phyloP scores from a whole-genome alignment of 2,888 invertebrate genomes.

The Dyspetes luteomarginatus region DNA sequence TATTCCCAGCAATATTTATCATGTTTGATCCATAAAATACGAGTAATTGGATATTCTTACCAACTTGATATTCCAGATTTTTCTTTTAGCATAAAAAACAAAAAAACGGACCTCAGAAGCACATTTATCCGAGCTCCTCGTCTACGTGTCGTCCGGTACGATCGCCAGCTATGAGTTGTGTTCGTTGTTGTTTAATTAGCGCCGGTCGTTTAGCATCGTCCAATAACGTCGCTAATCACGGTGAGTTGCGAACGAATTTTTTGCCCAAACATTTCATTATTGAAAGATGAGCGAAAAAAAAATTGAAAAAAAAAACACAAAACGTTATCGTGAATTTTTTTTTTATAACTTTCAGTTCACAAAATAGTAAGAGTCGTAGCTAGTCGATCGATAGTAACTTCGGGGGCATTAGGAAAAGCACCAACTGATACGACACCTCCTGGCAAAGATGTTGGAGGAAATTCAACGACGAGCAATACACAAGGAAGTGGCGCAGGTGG shows the following conservation, averaged over 20 bases:
- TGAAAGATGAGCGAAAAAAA: not conserved
- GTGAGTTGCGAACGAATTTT: slow-evolving; percentile 69
- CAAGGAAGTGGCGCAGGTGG: slow-evolving; percentile 83
- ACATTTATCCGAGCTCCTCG: not conserved
- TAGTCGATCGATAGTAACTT: slow-evolving; percentile 76
- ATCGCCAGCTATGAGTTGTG: slow-evolving; percentile 78
- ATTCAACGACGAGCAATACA: slow-evolving; percentile 63
- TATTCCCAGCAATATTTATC: no score
- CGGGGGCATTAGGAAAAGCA: slow-evolving; percentile 76
- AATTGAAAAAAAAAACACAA: not conserved
- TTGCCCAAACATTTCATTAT: not conserved
- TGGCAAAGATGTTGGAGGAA: slow-evolving; percentile 72
- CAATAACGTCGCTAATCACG: slow-evolving; percentile 79
- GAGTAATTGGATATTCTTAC: no score
- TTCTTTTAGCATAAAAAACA: slow-evolving; percentile 6
- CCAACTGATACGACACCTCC: slow-evolving; percentile 80
- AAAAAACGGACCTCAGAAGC: not conserved
- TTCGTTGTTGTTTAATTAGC: slow-evolving; percentile 81
- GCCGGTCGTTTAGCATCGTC: slow-evolving; percentile 80
- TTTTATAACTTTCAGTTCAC: slow-evolving; percentile 73
- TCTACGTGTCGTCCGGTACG: not conserved
- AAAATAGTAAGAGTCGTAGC: slow-evolving; percentile 80
- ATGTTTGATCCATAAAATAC: no score
- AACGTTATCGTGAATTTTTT: slow-evolving; percentile 2
- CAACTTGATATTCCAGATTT: slow-evolving; percentile 22